Evolutionary conservation across 2,888 invertebrate genomes (phyloP).

Genomic region (Therioaphis trifolii): DNA sequence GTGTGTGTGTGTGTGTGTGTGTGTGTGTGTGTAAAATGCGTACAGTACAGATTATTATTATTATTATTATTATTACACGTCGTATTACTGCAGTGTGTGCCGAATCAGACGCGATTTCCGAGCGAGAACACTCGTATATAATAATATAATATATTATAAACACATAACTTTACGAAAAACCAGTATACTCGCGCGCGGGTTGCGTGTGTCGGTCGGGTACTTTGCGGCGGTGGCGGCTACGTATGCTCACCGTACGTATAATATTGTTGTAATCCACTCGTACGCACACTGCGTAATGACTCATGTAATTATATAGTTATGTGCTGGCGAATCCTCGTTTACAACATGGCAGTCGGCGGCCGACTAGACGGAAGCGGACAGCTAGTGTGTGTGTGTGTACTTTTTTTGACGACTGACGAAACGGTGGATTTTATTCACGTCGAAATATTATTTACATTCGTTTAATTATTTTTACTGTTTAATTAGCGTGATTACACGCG

Average conservation of each 20-base stretch:
- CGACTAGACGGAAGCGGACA: conserved; percentile 42
- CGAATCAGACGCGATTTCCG: neutral
- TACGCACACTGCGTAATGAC: conserved; percentile 43
- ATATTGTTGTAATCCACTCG: neutral
- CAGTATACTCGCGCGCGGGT: conserved; percentile 4
- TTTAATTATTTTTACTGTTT: conserved; percentile 24
- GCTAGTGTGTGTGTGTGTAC: too few relatives aligned
- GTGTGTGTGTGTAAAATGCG: neutral
- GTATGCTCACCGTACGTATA: neutral
- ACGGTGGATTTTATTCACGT: neutral
- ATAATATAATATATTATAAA: too few relatives aligned
- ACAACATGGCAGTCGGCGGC: conserved; percentile 13
- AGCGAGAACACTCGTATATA: too few relatives aligned
- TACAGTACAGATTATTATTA: too few relatives aligned
- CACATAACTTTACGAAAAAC: neutral
- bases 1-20: too few relatives aligned
- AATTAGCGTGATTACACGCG: conserved; percentile 12
- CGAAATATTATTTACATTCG: conserved; percentile 29
- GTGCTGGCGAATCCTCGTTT: conserved; percentile 17
- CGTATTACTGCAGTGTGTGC: neutral
- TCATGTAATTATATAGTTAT: conserved; percentile 51
- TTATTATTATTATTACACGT: neutral
- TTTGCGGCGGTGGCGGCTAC: neutral
- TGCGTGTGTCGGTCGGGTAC: conserved; percentile 5
- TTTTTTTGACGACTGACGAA: conserved; percentile 22